Conservation (phyloP, 2,113 vertebrate genomes). For the Carlito syrichta region DNA sequence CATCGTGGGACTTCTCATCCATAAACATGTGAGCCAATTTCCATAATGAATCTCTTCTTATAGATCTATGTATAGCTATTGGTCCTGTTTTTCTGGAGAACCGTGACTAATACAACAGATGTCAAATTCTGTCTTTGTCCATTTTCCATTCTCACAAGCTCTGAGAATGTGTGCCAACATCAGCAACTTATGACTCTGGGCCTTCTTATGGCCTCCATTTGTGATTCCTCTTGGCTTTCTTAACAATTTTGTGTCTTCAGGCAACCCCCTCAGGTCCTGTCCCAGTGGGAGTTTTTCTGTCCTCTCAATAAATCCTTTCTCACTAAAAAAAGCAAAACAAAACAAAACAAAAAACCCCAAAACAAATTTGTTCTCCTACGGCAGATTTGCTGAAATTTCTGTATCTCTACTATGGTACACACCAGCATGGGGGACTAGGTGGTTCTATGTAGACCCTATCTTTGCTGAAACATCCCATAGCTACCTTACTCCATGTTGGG, state of each 20-base stretch:
- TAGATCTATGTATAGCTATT: no score
- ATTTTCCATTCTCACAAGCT: background rate
- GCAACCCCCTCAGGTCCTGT: no score
- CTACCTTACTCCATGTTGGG: background rate
- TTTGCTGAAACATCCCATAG: background rate
- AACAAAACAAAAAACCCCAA: no score
- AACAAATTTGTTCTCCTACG: no score
- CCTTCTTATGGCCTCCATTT: background rate
- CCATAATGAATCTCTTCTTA: no score
- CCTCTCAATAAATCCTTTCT: no score
- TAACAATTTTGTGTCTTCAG: background rate
- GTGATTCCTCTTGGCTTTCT: background rate
- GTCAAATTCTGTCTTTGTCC: background rate
- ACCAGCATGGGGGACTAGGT: background rate
- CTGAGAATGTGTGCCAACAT: background rate
- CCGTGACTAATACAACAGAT: no score
- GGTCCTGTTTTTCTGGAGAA: no score
- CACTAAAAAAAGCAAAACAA: no score
- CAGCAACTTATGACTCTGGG: background rate
- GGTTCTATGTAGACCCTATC: background rate
- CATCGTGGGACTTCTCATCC: no score
- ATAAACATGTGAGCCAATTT: no score
- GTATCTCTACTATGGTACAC: background rate
- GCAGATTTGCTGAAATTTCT: background rate
- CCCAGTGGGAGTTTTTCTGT: no score